Evolutionary conservation across 2,888 invertebrate species (phyloP), one percentile per base, ranked within the genome.

Genomic region (Pristionchus maxplancki): DNA sequence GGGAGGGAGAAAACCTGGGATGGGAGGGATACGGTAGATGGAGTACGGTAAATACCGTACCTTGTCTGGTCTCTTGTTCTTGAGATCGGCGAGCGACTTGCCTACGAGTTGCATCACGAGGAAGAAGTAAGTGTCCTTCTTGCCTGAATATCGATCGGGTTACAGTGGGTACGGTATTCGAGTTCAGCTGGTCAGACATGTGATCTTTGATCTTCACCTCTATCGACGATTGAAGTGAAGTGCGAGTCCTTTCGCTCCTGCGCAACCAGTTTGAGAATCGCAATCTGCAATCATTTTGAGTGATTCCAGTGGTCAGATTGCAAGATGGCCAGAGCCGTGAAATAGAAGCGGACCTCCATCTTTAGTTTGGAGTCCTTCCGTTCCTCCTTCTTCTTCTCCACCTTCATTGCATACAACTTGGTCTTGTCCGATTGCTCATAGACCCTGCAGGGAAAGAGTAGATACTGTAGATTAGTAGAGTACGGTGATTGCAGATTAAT

Each of bases 81-180:
- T 93, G 87, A 93, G 90, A 88, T 93, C 92, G 2, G 89, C 90
- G 62, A 93, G 89, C 28, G 90, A 90, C 78, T 90, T 90, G 20
- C 93, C 93, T 44, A 93, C 92, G 44, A 93, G 89, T n/a, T 92
- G 87, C 93, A 93, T 93, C 15, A 93, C 92, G 15, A 93, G 88
- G 83, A 93, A 93, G 88, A 89, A 92, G 90, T 89, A 92, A 20
- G 67, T 86, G 1, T 87, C 86, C 50, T 58, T 34, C 71, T 87
- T 71, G 71, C 86, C 86, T 87, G 71, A 67, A 50, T 34, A 44
- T 48, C 28, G 34, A n/a, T 6, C 13, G n/a, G n/a, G n/a, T 58
- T 58, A 58, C 58, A n/a, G 17, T 71, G 15, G n/a, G 17, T 28
- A 86, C 34, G 15, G 78, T n/a, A 31, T 24, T 24, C 53, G 20